Percentiles rank a stretch among this genome's conserved stretches.
Evolutionary conservation across 2,797 vertebrate genomes (phyloP).

Genomic region (Steatocranus sp.): DNA sequence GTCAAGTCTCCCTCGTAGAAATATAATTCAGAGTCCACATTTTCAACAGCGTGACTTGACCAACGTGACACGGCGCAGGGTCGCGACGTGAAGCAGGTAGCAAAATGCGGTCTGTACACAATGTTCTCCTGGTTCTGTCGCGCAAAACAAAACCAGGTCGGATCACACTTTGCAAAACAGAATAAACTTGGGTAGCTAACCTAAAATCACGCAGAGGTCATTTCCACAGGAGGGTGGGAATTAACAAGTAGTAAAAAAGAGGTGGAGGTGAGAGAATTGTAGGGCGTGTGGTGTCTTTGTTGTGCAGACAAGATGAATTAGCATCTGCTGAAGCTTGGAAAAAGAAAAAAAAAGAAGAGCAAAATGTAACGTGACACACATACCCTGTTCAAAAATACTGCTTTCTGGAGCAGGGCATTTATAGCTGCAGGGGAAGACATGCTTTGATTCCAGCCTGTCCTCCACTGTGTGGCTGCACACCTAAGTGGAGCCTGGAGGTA

Average conservation of each 20-base stretch:
- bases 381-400: constrained; percentile 36
- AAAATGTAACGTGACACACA: constrained; percentile 40
- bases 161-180: background rate
- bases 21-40: constrained; percentile 36
- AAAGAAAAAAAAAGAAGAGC: background rate
- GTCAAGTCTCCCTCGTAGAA: constrained; percentile 37
- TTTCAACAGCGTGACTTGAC: constrained; percentile 4
- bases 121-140: background rate
- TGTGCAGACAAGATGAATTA: constrained; percentile 45
- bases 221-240: background rate
- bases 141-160: background rate
- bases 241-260: background rate
- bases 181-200: background rate
- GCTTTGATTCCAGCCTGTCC: constrained; percentile 43
- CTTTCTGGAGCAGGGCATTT: constrained; percentile 49
- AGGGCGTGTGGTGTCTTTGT: constrained; percentile 28
- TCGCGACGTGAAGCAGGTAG: background rate
- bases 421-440: constrained; percentile 49
- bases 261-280: constrained; percentile 5
- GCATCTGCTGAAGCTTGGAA: constrained; percentile 17
- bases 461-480: constrained; percentile 39
- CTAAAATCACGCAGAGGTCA: background rate
- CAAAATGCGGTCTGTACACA: background rate
- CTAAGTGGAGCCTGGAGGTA: constrained; percentile 42
- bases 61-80: background rate